Evolutionary conservation across 1,140 invertebrate species (phyloP).

Genomic region (Philotrypesis tridentata): DNA sequence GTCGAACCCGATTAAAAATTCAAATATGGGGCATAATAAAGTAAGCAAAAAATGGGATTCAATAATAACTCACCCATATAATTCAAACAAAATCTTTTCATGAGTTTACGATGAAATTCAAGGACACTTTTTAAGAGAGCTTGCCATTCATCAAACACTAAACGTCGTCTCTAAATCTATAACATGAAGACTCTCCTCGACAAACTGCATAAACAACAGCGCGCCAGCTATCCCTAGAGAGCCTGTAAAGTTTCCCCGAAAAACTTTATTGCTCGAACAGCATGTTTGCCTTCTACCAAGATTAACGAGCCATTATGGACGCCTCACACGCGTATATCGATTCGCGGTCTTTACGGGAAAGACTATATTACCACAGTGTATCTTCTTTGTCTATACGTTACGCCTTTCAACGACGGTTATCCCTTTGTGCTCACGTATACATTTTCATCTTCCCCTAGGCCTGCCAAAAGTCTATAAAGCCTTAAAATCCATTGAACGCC

Average conservation of each 20-base stretch:
- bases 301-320: slow-evolving; percentile 27
- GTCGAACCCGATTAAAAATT: too few relatives aligned
- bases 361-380: neutral
- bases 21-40: too few relatives aligned
- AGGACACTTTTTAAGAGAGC: too few relatives aligned
- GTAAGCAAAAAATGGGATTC: too few relatives aligned
- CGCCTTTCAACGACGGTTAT: neutral
- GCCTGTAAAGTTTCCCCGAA: neutral
- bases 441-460: neutral
- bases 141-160: neutral
- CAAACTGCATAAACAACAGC: neutral
- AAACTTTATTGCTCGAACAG: slow-evolving; percentile 2
- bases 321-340: neutral
- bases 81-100: neutral
- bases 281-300: neutral
- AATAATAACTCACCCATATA: neutral
- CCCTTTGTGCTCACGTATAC: neutral
- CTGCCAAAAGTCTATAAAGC: neutral
- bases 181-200: neutral
- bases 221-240: neutral
- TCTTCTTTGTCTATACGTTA: slow-evolving; percentile 17
- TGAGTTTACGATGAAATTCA: too few relatives aligned
- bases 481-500: neutral
- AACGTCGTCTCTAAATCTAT: neutral
- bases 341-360: neutral